phyloP scores from a whole-genome alignment of 2,797 vertebrate species.

The Poecilia wingei region DNA sequence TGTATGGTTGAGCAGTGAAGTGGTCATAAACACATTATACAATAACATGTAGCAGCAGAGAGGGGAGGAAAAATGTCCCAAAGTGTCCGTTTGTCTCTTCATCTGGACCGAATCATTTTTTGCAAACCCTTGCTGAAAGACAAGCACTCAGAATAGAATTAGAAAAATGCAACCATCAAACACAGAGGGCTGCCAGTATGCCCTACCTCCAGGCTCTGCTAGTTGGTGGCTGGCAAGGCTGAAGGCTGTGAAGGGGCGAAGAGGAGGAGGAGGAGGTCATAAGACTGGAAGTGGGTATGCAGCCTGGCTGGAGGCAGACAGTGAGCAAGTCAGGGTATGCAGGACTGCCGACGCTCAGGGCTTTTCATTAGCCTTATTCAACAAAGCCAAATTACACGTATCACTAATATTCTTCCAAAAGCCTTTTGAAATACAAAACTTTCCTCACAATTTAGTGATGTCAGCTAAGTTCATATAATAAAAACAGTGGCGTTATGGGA shows the following conservation, averaged over 20 bases:
- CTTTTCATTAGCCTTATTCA: constrained; percentile 54
- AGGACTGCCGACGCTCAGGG: constrained; percentile 53
- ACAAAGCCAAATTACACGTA: constrained; percentile 21
- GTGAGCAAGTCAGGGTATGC: constrained; percentile 37
- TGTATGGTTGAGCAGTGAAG: constrained; percentile 37
- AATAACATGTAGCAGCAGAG: constrained; percentile 24
- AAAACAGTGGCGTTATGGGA: background rate
- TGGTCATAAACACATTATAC: constrained; percentile 47
- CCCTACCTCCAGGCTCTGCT: constrained; percentile 65
- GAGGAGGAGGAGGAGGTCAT: constrained; percentile 13
- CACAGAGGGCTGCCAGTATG: constrained; percentile 52
- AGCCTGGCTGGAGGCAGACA: constrained; percentile 38
- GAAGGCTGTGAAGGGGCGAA: constrained; percentile 18
- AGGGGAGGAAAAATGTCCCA: constrained; percentile 21
- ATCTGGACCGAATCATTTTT: constrained; percentile 58
- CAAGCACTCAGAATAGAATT: constrained; percentile 64
- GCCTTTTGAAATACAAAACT: background rate
- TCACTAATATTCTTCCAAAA: constrained; percentile 25
- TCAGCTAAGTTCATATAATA: background rate
- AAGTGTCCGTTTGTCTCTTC: constrained; percentile 38
- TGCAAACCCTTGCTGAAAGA: constrained; percentile 59
- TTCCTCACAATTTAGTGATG: background rate
- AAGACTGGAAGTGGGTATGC: constrained; percentile 29
- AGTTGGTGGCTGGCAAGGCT: constrained; percentile 49
- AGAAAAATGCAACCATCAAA: constrained; percentile 40